These are phyloP conservation scores for Crotalus tigris DNA, from an alignment of 2,113 vertebrate species.

Conservation along the genomic window DNA sequence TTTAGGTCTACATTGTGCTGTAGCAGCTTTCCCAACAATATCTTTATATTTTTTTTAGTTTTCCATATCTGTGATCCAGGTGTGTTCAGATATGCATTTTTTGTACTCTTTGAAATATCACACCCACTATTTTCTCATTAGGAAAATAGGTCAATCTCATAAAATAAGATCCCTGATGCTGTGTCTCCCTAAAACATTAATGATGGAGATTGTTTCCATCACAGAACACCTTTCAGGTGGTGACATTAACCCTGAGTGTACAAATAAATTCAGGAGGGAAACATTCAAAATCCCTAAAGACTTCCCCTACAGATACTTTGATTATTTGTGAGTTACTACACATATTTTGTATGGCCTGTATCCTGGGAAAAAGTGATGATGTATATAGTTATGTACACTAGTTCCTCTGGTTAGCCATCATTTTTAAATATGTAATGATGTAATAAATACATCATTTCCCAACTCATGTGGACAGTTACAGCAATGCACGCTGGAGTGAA, in stretches of 20 bases:
- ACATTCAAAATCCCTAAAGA: background rate
- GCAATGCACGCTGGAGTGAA: background rate
- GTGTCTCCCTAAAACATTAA: background rate
- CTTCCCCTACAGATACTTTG: background rate
- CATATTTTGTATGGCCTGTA: background rate
- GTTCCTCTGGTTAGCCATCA: background rate
- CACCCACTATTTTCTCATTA: slow-evolving; percentile 23
- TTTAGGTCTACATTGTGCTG: slow-evolving; percentile 37
- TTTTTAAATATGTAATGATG: background rate
- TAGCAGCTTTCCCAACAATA: slow-evolving; percentile 7
- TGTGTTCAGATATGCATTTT: background rate
- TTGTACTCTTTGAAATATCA: slow-evolving; percentile 1
- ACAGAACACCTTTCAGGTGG: background rate
- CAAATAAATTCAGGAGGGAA: background rate
- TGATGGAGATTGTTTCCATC: background rate
- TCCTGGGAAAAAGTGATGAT: background rate
- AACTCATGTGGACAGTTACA: background rate
- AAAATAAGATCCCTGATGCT: background rate
- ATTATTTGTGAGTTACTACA: background rate
- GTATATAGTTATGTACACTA: background rate
- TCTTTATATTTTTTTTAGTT: background rate
- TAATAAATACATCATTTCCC: background rate
- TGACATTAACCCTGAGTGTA: background rate
- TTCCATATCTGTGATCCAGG: background rate
- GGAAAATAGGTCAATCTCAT: background rate